Evolutionary conservation across 2,888 invertebrate species (phyloP), one percentile per base, ranked within the genome.

Genomic region (Tigriopus californicus): DNA sequence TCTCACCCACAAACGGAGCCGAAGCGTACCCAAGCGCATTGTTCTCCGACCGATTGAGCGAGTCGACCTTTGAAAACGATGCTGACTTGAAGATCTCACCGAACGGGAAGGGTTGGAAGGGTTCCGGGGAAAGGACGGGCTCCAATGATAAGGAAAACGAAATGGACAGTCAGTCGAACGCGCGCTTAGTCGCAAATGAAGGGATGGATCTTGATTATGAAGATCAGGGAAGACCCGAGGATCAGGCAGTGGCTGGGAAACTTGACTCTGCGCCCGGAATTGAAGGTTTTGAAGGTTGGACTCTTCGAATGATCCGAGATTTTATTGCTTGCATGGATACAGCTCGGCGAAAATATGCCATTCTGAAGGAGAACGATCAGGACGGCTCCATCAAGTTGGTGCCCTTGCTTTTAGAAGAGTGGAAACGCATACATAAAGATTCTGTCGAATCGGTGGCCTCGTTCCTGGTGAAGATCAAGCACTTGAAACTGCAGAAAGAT

Each of bases 241-340:
- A n/a, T 44, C n/a, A 44, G 6, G 15, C 5, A 15, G 3, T 15
- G 18, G 18, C 46, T 15, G 15, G 13, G 6, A 33, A 33, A 8
- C 33, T 33, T 3, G 33, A 33, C 33, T 22, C 49, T 15, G 20
- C 25, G 1, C 33, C 56, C 15, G n/a, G 20, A 12, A 44, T 56
- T 18, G 46, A 42, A 24, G 56, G 56, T 12, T 56, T 56, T 46
- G 42, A 41, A 10, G 44, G 46, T 20, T 56, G 56, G 56, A 56
- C 18, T 5, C 20, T 56, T 18, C 25, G 46, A 15, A 56, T 56
- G 56, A 56, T 56, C 15, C 42, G 56, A 11, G 56, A 56, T 25
- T 56, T 56, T 20, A 56, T 56, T 24, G 42, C 24, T 24, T 56
- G 56, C 22, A 56, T 56, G 56, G 56, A 56, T 25, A 44, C 44